Base-by-base conservation (phyloP, 2,113 vertebrate species). In the Thunnus thynnus region DNA sequence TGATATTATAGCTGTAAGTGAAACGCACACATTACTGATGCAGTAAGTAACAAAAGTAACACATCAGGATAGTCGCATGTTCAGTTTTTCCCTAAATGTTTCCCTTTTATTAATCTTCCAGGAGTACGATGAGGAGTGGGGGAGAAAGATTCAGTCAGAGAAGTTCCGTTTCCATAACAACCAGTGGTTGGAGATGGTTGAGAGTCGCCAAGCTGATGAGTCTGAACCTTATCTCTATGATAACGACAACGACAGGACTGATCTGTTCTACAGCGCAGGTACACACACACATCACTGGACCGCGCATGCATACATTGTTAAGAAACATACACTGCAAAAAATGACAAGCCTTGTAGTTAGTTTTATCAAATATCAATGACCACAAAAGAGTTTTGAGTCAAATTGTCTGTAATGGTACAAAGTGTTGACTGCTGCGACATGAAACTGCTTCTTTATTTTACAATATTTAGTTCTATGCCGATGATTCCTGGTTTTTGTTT, bases 111-210 rank as follows among this genome's bases (percentile, higher is more conserved):
- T 47, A 0, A 6, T 64, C 69, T 54, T 71, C 11, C 76, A 99
- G 98, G 98, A 99, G 85, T 98, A 99, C 20, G 97, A 99, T 78
- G 97, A 98, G 82, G 97, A 99, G 88, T 99, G 97, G 98, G 97
- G 97, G 25, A 96, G 95, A 88, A 99, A 98, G 92, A 98, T 99
- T 80, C 98, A 99, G 90, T 97, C 96, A 0, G 97, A 98, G 85
- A 99, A 99, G 85, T 99, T 99, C 48, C 96, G 97, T 48, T 99
- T 97, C 96, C 97, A 99, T 89, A 99, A 99, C 91, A 98, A 97
- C 47, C 98, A 99, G 90, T 99, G 98, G 98, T 80, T 99, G 85
- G 98, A 99, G 90, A 99, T 99, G 98, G 97, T 99, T 4, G 97
- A 99, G 92, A 98, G 96, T 78, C 96, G 96, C n/a, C 97, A 98